Evolutionary conservation across 1,140 invertebrate species (phyloP).

Genomic region (Zaprionus camerounensis): DNA sequence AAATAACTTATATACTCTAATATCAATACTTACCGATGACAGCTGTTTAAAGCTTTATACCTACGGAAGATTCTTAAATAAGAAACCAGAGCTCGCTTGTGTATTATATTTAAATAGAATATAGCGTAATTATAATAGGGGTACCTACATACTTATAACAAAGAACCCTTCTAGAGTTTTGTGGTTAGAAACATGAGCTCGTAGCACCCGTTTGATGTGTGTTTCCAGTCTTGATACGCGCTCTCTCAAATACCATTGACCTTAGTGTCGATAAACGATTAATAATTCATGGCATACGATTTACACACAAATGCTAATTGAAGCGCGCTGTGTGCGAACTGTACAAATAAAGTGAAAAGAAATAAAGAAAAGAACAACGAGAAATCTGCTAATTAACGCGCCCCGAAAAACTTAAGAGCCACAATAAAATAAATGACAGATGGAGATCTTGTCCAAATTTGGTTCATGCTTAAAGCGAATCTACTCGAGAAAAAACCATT

Average conservation of each 20-base stretch:
- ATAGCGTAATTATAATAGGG: neutral
- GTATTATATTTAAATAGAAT: neutral
- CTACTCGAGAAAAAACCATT: constrained; percentile 17
- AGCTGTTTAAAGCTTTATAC: too few species aligned
- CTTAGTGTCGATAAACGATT: constrained; percentile 32
- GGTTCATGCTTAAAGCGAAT: constrained; percentile 20
- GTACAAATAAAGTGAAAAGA: neutral
- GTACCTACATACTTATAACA: neutral
- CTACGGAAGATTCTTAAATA: too few species aligned
- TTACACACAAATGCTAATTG: constrained; percentile 72
- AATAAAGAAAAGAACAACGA: constrained; percentile 20
- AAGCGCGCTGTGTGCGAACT: constrained; percentile 33
- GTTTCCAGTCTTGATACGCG: constrained; percentile 6
- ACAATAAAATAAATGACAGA: constrained; percentile 52
- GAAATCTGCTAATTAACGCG: constrained; percentile 70
- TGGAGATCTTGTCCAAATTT: constrained; percentile 29
- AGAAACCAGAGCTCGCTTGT: too few species aligned
- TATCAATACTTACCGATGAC: too few species aligned
- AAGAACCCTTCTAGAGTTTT: neutral
- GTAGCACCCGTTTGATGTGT: constrained; percentile 1
- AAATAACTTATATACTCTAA: too few species aligned
- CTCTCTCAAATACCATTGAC: constrained; percentile 35
- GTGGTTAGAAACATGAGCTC: constrained; percentile 15
- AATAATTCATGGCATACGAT: constrained; percentile 49
- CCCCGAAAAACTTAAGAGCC: constrained; percentile 39